phyloP scores from a whole-genome alignment of 2,888 invertebrate species.

The Mythimna lalbum region DNA sequence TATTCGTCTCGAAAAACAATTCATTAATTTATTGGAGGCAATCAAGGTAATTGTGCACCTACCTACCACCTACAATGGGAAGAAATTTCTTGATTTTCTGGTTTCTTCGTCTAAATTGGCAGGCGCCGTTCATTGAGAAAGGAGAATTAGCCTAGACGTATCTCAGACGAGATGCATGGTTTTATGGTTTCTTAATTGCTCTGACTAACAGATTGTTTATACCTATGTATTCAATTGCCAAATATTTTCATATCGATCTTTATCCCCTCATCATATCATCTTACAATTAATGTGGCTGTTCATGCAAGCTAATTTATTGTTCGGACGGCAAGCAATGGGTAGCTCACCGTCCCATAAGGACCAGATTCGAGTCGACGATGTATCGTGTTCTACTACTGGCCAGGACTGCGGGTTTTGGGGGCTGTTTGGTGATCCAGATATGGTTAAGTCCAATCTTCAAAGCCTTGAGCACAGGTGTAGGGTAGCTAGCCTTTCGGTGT shows the following conservation, averaged over 20 bases:
- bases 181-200: conserved; percentile 30
- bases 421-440: no score
- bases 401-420: no score
- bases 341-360: no score
- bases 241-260: not conserved
- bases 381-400: no score
- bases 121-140: conserved; percentile 37
- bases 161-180: conserved; percentile 6
- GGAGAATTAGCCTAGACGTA: conserved; percentile 14
- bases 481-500: no score
- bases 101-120: conserved; percentile 35
- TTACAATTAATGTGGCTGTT: no score
- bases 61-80: conserved; percentile 41
- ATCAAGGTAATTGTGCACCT: conserved; percentile 46
- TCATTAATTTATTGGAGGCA: conserved; percentile 60
- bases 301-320: no score
- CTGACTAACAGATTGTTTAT: not conserved
- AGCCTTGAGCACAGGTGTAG: no score
- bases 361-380: no score
- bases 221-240: not conserved
- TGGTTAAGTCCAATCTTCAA: no score
- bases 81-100: conserved; percentile 30
- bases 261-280: no score
- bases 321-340: no score
- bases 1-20: conserved; percentile 51